phyloP scores from a whole-genome alignment of 2,888 invertebrate species.

The Abscondita cerata region DNA sequence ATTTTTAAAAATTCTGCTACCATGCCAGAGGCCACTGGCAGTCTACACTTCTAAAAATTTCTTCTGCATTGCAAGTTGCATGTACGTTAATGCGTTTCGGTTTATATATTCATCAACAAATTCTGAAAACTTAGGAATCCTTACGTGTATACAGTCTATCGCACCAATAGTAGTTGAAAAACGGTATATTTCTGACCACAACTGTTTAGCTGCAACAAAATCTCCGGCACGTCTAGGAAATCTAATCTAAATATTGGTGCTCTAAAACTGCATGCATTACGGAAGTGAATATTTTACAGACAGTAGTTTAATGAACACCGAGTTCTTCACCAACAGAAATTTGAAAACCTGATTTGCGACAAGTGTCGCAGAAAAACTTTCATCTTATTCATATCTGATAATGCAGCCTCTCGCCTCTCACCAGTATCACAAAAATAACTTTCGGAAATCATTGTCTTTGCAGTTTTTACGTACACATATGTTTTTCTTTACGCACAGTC shows the following conservation, averaged over 20 bases:
- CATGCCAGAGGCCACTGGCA: slow-evolving; percentile 8
- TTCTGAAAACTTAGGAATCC: too few relatives aligned
- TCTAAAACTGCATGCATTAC: slow-evolving; percentile 22
- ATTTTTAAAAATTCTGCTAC: too few relatives aligned
- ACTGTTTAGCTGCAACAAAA: not conserved
- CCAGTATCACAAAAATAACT: too few relatives aligned
- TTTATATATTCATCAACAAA: too few relatives aligned
- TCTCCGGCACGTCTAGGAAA: too few relatives aligned
- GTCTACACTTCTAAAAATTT: slow-evolving; percentile 9
- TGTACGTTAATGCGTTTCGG: not conserved
- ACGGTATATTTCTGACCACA: not conserved
- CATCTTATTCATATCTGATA: slow-evolving; percentile 24
- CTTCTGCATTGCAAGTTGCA: slow-evolving; percentile 6
- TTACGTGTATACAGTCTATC: too few relatives aligned
- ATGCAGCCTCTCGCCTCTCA: too few relatives aligned
- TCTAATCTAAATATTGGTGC: slow-evolving; percentile 17
- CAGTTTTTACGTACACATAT: not conserved
- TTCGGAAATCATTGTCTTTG: too few relatives aligned
- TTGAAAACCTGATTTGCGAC: slow-evolving; percentile 13
- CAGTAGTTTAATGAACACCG: too few relatives aligned
- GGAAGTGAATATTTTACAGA: too few relatives aligned
- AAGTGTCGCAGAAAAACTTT: slow-evolving; percentile 20
- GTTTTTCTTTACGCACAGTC: slow-evolving; percentile 3
- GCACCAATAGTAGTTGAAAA: not conserved
- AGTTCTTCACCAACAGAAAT: slow-evolving; percentile 14